Base-by-base conservation (phyloP, 1,140 invertebrate genomes). In the Diachasmimorpha longicaudata region DNA sequence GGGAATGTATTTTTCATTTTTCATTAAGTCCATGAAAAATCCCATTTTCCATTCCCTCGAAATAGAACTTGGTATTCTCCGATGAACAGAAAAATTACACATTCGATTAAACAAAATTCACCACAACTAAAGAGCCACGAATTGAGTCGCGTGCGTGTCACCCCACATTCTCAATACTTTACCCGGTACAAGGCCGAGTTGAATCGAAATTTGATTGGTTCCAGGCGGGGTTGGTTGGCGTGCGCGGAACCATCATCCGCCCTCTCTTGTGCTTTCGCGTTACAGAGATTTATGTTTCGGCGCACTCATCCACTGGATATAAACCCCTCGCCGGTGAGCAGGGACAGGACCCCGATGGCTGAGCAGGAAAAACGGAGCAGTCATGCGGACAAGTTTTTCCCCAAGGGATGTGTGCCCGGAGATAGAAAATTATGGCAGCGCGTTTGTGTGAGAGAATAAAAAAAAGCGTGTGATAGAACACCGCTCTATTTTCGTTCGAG, bases 121-220 rank as follows among this genome's bases (percentile, higher is more conserved):
- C 10, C 58, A 44, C 71, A 63, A 25, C n/a, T n/a, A 37, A 72
- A 72, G n/a, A 70, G 23, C 31, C 10, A 70, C 21, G 19, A 70
- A 55, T 70, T n/a, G 37, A 23, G 68, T 66, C 72, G 72, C 72
- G 72, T 73, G 72, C 42, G n/a, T 68, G 66, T 68, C 19, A 37
- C 66, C 25, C n/a, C 36, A 31, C 31, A 66, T 16, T 42, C 52
- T 39, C 13, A 72, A 72, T 63, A 63, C 55, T 52, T 68, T 42
- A 6, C 25, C 25, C 13, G 44, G 69, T 46, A 13, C 16, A 46
- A 39, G 11, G 11, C 69, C 23, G 66, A 68, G 58, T 72, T 74
- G 76, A 80, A 83, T 82, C 75, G 77, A 82, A 86, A 87, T 87
- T 85, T 81, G 84, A 87, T 87, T 86, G 85, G 83, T 85, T 82